Evolutionary conservation across 2,113 vertebrate genomes (phyloP), one percentile per base, ranked within the genome.

Genomic region (Loxodonta africana): DNA sequence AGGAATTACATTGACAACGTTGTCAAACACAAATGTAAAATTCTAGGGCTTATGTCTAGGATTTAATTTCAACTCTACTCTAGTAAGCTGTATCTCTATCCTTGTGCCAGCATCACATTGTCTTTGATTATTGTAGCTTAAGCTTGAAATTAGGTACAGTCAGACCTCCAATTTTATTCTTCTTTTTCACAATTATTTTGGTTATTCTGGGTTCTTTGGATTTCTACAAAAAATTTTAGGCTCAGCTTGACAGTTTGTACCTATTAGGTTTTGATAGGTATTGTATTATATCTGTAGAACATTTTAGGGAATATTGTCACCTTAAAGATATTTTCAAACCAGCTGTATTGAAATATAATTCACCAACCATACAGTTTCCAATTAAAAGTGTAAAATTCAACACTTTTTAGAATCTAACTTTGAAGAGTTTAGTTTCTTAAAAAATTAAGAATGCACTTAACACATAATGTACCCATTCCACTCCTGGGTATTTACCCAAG

Each of bases 371-470:
- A 62, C 28, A 30, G 30, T 25, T 76, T 33, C 30, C 33, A 73
- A 41, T 63, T 83, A 83, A n/a, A 88, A 83, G 2, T 74, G 6
- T 53, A 33, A 18, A 33, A 14, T 76, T 10, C 62, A 89, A 83
- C 28, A 51, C 44, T 23, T 62, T 62, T 82, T 65, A 15, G 37
- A 30, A 78, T 10, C 14, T 67, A 80, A 51, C 37, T 48, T 81
- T 92, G 37, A 23, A 85, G 28, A 92, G 6, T 30, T 57, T 33
- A 2, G 28, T 93, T 87, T 80, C 41, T 87, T 63, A 25, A 90
- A 69, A 89, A 57, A n/a, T 41, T 57, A 65, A 37, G 18, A 7
- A 46, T 23, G 44, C 15, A 28, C 48, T 48, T 48, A 48, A 48
- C 48, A 48, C 10, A 48, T 48, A 48, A 48, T 48, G 48, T 7